Evolutionary conservation across 2,888 invertebrate species (phyloP), one percentile per base, ranked within the genome.

Genomic region (Cenopis cana): DNA sequence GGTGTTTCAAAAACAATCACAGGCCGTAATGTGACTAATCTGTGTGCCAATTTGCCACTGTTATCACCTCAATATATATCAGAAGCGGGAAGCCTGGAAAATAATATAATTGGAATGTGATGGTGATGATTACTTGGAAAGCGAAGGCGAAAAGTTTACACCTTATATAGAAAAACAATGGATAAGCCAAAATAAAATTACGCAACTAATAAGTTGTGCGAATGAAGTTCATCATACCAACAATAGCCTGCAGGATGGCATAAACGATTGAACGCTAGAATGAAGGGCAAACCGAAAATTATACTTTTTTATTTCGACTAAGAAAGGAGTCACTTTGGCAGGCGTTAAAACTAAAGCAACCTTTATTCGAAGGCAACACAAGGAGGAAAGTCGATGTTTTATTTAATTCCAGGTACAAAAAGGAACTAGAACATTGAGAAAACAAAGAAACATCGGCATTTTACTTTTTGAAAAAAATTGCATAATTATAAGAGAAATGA

Each of bases 21-120:
- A 24, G 70, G 70, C 17, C 8, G 59, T 46, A 52, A 46, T 17
- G 55, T 60, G 41, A 54, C 41, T 17, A 66, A 52, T 17, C 66
- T 70, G 14, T 60, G 66, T 60, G 54, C 70, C 14, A 38, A 70
- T 55, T 33, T 66, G 17, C 60, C 70, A 49, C 49, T 66, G 10
- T 18, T 64, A 57, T 64, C 64, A 33, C 36, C 62, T 17, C 20
- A 52, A 59, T 59, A 70, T 36, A 59, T 70, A 46, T 24, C 38
- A n/a, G n/a, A n/a, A n/a, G n/a, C n/a, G n/a, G n/a, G 70, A 65
- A 60, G 70, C 60, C 38, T 70, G 70, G 70, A 29, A 50, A 66
- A 46, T 18, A 24, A 60, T 70, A 41, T 60, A 29, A 36, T 38
- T 65, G 33, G 50, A 66, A 41, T 29, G 14, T 60, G 65, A 18